Percentiles rank a stretch among this genome's conserved stretches.
Evolutionary conservation across 2,113 vertebrate species (phyloP).

Genomic region (Cepphus grylle): DNA sequence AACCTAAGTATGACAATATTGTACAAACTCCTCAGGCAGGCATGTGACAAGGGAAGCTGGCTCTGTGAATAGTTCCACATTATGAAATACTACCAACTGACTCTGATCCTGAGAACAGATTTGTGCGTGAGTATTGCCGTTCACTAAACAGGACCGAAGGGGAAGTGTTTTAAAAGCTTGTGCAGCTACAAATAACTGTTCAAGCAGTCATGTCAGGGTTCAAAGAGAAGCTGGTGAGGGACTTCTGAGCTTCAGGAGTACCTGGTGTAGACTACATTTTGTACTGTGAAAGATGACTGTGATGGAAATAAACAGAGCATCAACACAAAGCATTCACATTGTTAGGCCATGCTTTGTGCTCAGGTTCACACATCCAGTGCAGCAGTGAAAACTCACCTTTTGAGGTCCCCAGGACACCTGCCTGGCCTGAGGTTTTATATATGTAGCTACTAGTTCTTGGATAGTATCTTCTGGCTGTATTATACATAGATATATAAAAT

Average conservation of each 20-base stretch:
- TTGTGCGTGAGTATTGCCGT: neutral
- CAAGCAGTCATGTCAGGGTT: neutral
- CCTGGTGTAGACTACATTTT: neutral
- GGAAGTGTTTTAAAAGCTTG: neutral
- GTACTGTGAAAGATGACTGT: neutral
- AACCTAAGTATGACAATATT: neutral
- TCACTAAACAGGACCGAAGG: neutral
- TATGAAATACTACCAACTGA: neutral
- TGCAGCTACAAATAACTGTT: neutral
- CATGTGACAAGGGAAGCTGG: neutral
- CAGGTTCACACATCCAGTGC: neutral
- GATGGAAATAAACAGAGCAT: neutral
- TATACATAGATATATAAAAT: neutral
- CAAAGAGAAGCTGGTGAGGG: neutral
- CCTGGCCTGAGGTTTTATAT: neutral
- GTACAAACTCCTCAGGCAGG: neutral
- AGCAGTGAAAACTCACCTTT: neutral
- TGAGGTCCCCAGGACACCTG: neutral
- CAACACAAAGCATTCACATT: neutral
- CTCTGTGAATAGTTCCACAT: neutral
- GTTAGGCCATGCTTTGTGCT: neutral
- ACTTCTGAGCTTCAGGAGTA: neutral
- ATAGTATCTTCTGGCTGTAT: neutral
- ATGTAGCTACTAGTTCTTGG: neutral
- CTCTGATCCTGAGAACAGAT: neutral